A percentile compares a stretch with the other conserved stretches of the same genome.
phyloP scores from a whole-genome alignment of 2,113 vertebrate genomes.

The Ceyx melanurus region DNA sequence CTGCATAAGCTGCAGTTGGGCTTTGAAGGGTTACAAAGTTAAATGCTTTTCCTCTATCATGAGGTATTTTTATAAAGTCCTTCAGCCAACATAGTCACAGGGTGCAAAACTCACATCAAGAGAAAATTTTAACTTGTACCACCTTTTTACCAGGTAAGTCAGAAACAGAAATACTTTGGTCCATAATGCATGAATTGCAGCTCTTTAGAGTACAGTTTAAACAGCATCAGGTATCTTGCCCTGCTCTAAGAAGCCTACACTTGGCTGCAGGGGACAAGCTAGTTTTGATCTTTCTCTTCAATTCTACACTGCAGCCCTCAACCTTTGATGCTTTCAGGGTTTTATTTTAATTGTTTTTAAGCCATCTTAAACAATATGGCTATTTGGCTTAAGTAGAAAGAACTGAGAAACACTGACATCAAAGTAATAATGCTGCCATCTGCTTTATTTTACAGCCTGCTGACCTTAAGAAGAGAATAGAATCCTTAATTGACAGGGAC shows the following conservation, averaged over 20 bases:
- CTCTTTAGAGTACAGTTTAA: background rate
- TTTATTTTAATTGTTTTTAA: background rate
- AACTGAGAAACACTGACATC: background rate
- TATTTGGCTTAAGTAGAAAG: background rate
- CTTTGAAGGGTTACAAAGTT: background rate
- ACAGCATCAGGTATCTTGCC: background rate
- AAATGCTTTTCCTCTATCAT: background rate
- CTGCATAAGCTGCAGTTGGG: background rate
- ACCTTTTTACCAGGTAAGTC: background rate
- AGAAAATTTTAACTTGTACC: background rate
- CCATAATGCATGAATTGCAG: background rate
- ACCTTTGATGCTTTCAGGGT: background rate
- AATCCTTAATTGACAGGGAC: conserved; percentile 99
- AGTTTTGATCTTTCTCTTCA: background rate
- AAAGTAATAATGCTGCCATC: conserved; percentile 15
- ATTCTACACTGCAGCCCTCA: background rate
- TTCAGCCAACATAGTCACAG: background rate
- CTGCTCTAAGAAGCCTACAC: background rate
- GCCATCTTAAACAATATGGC: background rate
- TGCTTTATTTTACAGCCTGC: conserved; percentile 86
- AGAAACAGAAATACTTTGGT: background rate
- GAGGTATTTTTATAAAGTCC: background rate
- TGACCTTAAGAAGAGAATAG: conserved; percentile 99
- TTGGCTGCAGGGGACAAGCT: background rate
- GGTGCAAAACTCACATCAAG: background rate